Conservation (phyloP, 2,797 vertebrate genomes). For the Silurus aristotelis region DNA sequence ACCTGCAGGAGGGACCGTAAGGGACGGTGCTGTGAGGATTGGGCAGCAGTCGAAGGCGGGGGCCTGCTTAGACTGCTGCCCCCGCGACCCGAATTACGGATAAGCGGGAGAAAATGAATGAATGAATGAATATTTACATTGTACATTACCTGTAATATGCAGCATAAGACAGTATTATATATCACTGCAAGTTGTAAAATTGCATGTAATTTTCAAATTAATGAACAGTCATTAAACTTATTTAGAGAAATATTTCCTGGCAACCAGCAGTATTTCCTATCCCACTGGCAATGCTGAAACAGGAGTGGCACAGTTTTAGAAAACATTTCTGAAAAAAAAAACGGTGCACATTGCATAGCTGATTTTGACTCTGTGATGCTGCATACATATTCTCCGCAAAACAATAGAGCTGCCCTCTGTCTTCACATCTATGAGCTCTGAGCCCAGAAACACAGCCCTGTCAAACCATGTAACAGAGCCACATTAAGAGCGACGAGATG, state of each 20-base stretch:
- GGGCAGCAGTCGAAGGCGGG: no score
- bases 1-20: no score
- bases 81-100: no score
- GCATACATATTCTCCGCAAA: constrained; percentile 68
- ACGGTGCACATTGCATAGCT: constrained; percentile 68
- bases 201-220: constrained; percentile 56
- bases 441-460: constrained; percentile 80
- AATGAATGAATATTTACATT: background rate
- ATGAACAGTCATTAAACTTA: constrained; percentile 37
- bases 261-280: no score
- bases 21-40: no score
- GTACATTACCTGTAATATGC: background rate
- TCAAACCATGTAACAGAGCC: constrained; percentile 94
- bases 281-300: background rate
- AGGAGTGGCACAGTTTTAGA: background rate
- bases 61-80: no score
- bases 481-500: constrained; percentile 99
- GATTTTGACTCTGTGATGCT: constrained; percentile 65
- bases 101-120: no score
- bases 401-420: constrained; percentile 69
- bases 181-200: background rate
- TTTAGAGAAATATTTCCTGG: background rate
- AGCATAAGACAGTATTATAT: no score
- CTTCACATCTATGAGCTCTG: constrained; percentile 61
- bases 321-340: constrained; percentile 55